Base-by-base conservation (phyloP, 2,113 vertebrate genomes). In the Setophaga coronata region DNA sequence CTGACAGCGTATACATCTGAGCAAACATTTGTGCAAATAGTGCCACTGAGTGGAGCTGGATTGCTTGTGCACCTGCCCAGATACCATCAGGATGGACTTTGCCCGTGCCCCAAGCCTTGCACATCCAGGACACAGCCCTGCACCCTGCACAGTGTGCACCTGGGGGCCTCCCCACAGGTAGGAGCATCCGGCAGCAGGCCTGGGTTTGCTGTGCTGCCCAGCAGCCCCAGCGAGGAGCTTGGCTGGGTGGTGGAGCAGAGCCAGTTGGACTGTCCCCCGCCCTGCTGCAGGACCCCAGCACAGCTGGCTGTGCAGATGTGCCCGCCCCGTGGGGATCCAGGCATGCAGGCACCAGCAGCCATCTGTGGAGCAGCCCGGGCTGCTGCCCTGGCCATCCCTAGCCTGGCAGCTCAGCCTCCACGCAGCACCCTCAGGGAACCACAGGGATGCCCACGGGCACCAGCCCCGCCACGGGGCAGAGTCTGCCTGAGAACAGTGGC, bases 391-490 rank as follows among this genome's bases (percentile, higher is more conserved):
- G 11, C 10, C 7, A 3, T 16, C 5, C 12, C 40, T 1, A 33
- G 48, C 28, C n/a, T 14, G 71, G 19, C 18, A 54, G 6, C 53
- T 7, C 50, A 64, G 33, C 25, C 24, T 33, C 34, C 34, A 36
- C 34, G 34, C 34, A 36, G 34, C 34, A 36, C 34, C 40, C 33
- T 21, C 3, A 1, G 26, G 56, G 31, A 69, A 7, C 34, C 43
- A 11, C 3, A 4, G 77, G 2, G 20, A 7, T 19, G 33, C 8
- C 38, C 29, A 3, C 0, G 0, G 36, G 24, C 57, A 14, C 48
- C 12, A 2, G 38, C 24, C 31, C 34, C 1, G 0, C 24, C 25
- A 1, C 0, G 0, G 19, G 76, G 7, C 5, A 16, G 53, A 47
- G 11, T 13, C 9, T 26, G 9, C 7, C 48, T 5, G 6, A 23